These are phyloP conservation scores for Pantala flavescens DNA, from an alignment of 1,140 invertebrate species.

Conservation along the genomic window DNA sequence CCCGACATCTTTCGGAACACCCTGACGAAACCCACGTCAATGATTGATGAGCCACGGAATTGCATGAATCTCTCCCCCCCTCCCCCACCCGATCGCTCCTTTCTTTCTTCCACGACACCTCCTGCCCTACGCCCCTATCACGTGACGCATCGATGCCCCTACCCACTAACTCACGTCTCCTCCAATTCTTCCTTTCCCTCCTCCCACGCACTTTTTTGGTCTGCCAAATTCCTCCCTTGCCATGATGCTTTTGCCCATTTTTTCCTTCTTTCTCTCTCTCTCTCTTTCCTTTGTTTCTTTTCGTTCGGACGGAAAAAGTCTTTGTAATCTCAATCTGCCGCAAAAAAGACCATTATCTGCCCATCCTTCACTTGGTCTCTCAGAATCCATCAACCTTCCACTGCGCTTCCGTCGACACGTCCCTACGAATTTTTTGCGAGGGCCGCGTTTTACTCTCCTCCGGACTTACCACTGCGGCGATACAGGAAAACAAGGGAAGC, in stretches of 20 bases:
- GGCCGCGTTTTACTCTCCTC: no score
- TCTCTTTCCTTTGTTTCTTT: background rate
- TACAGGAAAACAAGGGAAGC: no score
- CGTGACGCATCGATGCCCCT: no score
- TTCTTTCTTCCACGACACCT: background rate
- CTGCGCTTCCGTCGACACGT: background rate
- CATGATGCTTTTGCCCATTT: background rate
- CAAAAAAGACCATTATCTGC: background rate
- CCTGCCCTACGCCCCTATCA: no score
- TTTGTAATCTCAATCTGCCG: no score
- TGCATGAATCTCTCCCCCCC: background rate
- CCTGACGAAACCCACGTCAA: background rate
- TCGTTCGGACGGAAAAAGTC: no score
- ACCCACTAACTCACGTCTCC: no score
- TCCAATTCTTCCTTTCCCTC: background rate
- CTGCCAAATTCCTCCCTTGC: background rate
- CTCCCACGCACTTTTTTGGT: background rate
- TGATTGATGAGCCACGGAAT: background rate
- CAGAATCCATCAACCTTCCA: background rate
- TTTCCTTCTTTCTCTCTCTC: background rate
- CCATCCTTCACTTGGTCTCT: background rate
- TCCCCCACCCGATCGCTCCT: background rate
- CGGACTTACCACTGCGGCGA: no score
- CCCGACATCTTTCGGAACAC: slow-evolving; percentile 7
- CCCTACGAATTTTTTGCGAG: no score